phyloP scores from a whole-genome alignment of 2,113 vertebrate species.

The Daboia siamensis region DNA sequence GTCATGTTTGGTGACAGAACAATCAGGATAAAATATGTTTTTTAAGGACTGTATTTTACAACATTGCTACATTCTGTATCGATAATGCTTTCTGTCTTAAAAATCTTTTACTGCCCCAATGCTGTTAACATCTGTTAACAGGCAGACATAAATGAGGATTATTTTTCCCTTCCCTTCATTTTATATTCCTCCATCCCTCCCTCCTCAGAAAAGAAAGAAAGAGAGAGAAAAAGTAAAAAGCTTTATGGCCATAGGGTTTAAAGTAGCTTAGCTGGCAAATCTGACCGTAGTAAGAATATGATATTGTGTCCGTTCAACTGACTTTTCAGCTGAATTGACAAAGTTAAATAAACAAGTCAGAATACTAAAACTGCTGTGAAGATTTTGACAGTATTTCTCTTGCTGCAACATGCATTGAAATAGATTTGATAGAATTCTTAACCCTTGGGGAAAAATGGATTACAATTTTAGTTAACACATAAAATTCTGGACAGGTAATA shows the following conservation, averaged over 20 bases:
- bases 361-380: not conserved
- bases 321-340: not conserved
- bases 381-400: not conserved
- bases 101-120: not conserved
- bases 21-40: not conserved
- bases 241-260: not conserved
- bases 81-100: not conserved
- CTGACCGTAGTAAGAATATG: not conserved
- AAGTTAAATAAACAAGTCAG: not conserved
- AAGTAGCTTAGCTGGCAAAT: not conserved
- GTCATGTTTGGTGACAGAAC: not conserved
- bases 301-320: not conserved
- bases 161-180: not conserved
- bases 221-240: too few species aligned
- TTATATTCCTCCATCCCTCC: not conserved
- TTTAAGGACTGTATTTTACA: not conserved
- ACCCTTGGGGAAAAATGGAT: not conserved
- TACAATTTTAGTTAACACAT: not conserved
- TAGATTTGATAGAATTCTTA: not conserved
- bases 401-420: not conserved
- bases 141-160: not conserved
- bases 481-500: not conserved
- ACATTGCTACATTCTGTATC: not conserved
- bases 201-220: too few species aligned
- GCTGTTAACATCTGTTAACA: not conserved